phyloP scores from a whole-genome alignment of 2,797 vertebrate genomes.

The Monodelphis domestica region DNA sequence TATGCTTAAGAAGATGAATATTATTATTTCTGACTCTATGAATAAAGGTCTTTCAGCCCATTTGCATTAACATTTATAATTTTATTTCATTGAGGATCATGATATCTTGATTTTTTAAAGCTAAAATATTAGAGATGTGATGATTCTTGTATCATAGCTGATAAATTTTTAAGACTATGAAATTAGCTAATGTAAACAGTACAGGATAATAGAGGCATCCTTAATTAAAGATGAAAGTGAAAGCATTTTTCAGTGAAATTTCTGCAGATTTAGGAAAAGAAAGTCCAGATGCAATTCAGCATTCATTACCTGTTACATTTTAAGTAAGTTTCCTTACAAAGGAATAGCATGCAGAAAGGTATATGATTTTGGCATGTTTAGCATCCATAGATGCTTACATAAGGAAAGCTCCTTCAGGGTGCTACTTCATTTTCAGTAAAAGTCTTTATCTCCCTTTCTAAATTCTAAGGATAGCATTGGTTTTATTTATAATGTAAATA shows the following conservation, averaged over 20 bases:
- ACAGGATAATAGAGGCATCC: not conserved
- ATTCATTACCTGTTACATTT: too few species aligned
- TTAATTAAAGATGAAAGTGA: not conserved
- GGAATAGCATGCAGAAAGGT: not conserved
- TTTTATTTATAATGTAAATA: not conserved
- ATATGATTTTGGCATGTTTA: not conserved
- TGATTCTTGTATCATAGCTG: not conserved
- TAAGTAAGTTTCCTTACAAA: not conserved
- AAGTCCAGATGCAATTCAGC: not conserved
- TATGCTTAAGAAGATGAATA: not conserved
- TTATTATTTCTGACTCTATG: not conserved
- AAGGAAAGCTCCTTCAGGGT: not conserved
- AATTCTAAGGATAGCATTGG: not conserved
- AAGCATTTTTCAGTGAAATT: not conserved
- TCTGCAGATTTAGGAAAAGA: not conserved
- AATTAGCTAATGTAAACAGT: not conserved
- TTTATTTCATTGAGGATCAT: not conserved
- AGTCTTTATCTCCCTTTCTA: not conserved
- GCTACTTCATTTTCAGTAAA: not conserved
- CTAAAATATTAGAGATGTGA: not conserved
- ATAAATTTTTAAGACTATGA: not conserved
- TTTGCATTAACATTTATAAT: not conserved
- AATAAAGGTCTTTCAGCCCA: not conserved
- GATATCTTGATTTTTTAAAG: too few species aligned
- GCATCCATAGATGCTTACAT: not conserved